phyloP scores from a whole-genome alignment of 2,888 invertebrate genomes.

The Pomacea canaliculata region DNA sequence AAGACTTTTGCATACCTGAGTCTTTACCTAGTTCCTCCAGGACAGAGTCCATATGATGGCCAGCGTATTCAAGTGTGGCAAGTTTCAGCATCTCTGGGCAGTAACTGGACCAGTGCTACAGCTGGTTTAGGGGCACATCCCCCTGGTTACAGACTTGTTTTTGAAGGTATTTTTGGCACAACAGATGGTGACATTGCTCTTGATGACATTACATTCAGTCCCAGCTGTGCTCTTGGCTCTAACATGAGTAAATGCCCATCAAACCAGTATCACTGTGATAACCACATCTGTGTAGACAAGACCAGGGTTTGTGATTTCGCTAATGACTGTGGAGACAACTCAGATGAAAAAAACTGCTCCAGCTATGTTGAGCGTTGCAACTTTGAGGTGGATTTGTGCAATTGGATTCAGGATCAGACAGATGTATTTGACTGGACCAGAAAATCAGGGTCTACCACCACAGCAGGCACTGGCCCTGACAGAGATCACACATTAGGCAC shows the following conservation, averaged over 20 bases:
- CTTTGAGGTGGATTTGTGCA: slow-evolving; percentile 61
- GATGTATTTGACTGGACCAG: slow-evolving; percentile 64
- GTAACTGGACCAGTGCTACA: slow-evolving; percentile 52
- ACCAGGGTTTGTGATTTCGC: slow-evolving; percentile 58
- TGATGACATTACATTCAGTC: slow-evolving; percentile 60
- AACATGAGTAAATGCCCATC: slow-evolving; percentile 41
- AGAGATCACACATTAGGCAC: slow-evolving; percentile 57
- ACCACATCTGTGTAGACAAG: slow-evolving; percentile 53
- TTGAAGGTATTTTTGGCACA: slow-evolving; percentile 26
- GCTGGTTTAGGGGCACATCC: slow-evolving; percentile 49
- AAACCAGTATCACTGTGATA: slow-evolving; percentile 53
- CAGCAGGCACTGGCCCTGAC: slow-evolving; percentile 57
- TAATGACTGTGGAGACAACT: slow-evolving; percentile 63
- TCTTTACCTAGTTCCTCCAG: slow-evolving; percentile 47
- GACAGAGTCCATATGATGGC: slow-evolving; percentile 32
- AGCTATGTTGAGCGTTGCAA: slow-evolving; percentile 54
- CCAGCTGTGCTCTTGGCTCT: slow-evolving; percentile 42
- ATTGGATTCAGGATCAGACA: slow-evolving; percentile 54
- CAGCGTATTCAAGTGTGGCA: slow-evolving; percentile 14
- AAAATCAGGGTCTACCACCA: slow-evolving; percentile 49
- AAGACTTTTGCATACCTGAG: slow-evolving; percentile 38
- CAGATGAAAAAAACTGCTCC: slow-evolving; percentile 56
- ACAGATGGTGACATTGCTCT: slow-evolving; percentile 54
- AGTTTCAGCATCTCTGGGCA: slow-evolving; percentile 36
- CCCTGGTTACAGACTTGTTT: slow-evolving; percentile 55